Conservation (phyloP, 2,113 vertebrate genomes). For the Tachysurus vachellii region DNA sequence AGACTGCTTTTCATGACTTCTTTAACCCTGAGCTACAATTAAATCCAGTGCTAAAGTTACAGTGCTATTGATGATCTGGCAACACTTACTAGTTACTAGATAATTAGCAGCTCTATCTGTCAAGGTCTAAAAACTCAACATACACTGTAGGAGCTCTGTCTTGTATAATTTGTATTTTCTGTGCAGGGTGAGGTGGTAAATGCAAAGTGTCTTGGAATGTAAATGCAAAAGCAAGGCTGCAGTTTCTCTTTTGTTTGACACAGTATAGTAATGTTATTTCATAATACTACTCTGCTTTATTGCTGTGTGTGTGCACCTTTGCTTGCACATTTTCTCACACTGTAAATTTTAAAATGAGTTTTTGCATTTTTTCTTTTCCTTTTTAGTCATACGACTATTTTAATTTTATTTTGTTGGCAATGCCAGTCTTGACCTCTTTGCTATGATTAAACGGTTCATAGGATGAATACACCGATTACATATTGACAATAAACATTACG, state of each 20-base stretch:
- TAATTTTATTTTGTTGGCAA: background rate
- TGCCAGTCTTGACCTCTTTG: background rate
- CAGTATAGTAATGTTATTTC: background rate
- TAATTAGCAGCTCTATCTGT: background rate
- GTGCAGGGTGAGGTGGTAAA: background rate
- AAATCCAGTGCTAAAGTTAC: background rate
- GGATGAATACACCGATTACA: background rate
- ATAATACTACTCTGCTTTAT: background rate
- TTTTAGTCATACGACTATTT: background rate
- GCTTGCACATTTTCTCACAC: background rate
- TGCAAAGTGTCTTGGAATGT: constrained; percentile 18
- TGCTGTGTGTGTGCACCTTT: background rate
- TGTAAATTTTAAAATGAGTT: background rate
- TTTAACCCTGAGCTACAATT: background rate
- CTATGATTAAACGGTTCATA: background rate
- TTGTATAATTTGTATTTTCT: background rate
- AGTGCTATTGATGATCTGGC: constrained; percentile 37
- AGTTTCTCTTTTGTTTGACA: background rate
- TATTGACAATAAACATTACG: background rate
- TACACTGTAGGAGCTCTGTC: background rate
- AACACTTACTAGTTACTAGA: background rate
- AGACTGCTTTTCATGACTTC: background rate
- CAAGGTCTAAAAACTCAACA: constrained; percentile 12
- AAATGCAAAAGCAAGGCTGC: constrained; percentile 3
- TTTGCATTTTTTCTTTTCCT: constrained; percentile 4